Evolutionary conservation across 2,888 invertebrate species (phyloP).

Genomic region (Heteromurus nitidus): DNA sequence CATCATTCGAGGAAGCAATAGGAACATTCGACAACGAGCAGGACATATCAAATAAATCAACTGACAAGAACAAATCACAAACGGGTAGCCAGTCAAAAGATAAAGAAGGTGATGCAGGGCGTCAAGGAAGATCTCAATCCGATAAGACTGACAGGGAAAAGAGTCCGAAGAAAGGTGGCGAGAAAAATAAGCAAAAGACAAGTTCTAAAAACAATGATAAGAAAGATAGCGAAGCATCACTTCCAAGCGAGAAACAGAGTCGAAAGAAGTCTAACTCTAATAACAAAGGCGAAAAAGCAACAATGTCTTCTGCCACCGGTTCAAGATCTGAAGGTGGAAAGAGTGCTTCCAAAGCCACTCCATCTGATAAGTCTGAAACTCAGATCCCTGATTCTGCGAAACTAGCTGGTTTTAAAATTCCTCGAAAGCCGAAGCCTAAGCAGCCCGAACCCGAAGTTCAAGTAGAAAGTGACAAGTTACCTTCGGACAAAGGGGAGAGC

Average conservation of each 20-base stretch:
- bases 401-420: slow-evolving; percentile 49
- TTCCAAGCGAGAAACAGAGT: not conserved
- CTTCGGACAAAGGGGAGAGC: not conserved
- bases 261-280: not conserved
- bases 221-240: slow-evolving; percentile 25
- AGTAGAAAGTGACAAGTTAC: not conserved
- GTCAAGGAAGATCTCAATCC: slow-evolving; percentile 44
- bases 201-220: slow-evolving; percentile 6
- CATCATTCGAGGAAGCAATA: slow-evolving; percentile 66
- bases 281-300: not conserved
- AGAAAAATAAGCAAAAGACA: slow-evolving; percentile 20
- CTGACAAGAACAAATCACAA: not conserved
- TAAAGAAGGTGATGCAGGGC: slow-evolving; percentile 13
- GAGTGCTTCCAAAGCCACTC: slow-evolving; percentile 5
- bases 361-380: not conserved
- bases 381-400: slow-evolving; percentile 7
- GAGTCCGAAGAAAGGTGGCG: slow-evolving; percentile 27
- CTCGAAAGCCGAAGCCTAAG: slow-evolving; percentile 46
- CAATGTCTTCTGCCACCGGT: too few species aligned
- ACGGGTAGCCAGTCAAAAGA: slow-evolving; percentile 36
- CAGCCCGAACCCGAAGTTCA: slow-evolving; percentile 3
- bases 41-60: slow-evolving; percentile 9
- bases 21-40: slow-evolving; percentile 16
- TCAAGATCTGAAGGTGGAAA: not conserved
- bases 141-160: slow-evolving; percentile 53